Evolutionary conservation across 92 coral and sea anemone species (phyloP).

Genomic region (Siderastrea siderea): DNA sequence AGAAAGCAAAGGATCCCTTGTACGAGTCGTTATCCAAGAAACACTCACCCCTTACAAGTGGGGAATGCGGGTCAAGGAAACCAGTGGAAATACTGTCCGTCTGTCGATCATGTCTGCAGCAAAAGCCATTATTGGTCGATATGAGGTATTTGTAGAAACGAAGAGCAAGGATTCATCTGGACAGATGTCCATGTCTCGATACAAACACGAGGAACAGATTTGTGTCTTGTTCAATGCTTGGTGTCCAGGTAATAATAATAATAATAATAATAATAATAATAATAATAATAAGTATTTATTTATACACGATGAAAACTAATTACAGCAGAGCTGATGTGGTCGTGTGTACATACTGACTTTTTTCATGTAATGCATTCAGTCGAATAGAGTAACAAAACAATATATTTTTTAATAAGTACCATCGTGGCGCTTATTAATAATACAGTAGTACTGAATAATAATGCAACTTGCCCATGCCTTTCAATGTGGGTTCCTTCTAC

Average conservation of each 20-base stretch:
- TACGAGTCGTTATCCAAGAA: constrained; percentile 18
- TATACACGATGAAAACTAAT: too few relatives aligned
- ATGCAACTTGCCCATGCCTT: too few relatives aligned
- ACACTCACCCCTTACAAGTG: constrained; percentile 11
- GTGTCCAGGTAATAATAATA: constrained; percentile 26
- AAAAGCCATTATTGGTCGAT: constrained; percentile 26
- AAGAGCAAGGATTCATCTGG: constrained; percentile 21
- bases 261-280: neutral
- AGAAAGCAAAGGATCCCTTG: constrained; percentile 50
- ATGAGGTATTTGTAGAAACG: constrained; percentile 32
- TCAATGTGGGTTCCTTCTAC: too few relatives aligned
- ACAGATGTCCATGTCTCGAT: constrained; percentile 12
- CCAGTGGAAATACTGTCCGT: constrained; percentile 22
- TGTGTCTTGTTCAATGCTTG: constrained; percentile 48
- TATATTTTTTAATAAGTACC: too few relatives aligned
- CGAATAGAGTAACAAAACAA: too few relatives aligned
- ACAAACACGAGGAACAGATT: constrained; percentile 23
- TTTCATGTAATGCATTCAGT: too few relatives aligned
- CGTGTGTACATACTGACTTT: too few relatives aligned
- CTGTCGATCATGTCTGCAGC: constrained; percentile 47
- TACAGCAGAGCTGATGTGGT: too few relatives aligned
- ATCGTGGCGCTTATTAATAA: too few relatives aligned
- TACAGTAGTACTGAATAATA: too few relatives aligned
- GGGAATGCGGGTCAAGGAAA: constrained; percentile 43
- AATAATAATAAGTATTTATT: neutral